phyloP scores from a whole-genome alignment of 64 coral and sea anemone species.

The Montipora foliosa region DNA sequence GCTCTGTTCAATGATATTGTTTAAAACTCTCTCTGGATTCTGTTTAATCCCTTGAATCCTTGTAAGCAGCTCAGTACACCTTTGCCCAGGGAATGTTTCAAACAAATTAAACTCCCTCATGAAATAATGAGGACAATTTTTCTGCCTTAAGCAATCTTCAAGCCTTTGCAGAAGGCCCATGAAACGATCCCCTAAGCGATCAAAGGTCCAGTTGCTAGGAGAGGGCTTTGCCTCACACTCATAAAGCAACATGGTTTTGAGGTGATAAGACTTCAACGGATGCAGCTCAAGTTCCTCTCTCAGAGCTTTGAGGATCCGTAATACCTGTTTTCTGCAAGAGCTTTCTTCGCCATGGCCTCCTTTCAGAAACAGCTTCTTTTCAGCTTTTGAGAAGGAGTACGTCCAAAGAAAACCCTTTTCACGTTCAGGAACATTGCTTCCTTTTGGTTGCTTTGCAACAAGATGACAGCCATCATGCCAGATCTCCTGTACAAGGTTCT shows the following conservation, averaged over 20 bases:
- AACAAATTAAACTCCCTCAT: constrained; percentile 74
- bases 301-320: constrained; percentile 54
- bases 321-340: constrained; percentile 38
- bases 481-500: constrained; percentile 33
- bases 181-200: constrained; percentile 28
- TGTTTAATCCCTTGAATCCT: too few species aligned
- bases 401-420: constrained; percentile 39
- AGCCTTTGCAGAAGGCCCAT: constrained; percentile 6
- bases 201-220: background rate
- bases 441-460: constrained; percentile 53
- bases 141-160: constrained; percentile 9
- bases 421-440: background rate
- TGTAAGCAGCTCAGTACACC: too few species aligned
- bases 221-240: constrained; percentile 62
- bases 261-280: constrained; percentile 76
- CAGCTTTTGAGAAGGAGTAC: constrained; percentile 62
- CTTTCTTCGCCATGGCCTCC: background rate
- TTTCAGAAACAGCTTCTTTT: constrained; percentile 42
- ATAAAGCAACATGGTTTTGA: constrained; percentile 78
- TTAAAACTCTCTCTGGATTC: too few species aligned
- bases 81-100: background rate
- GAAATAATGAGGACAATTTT: constrained; percentile 76
- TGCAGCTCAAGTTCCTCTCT: constrained; percentile 26
- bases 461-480: constrained; percentile 38
- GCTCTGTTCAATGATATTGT: too few species aligned